These are phyloP conservation scores for Amyelois transitella DNA, from an alignment of 1,140 invertebrate species.

Conservation along the genomic window DNA sequence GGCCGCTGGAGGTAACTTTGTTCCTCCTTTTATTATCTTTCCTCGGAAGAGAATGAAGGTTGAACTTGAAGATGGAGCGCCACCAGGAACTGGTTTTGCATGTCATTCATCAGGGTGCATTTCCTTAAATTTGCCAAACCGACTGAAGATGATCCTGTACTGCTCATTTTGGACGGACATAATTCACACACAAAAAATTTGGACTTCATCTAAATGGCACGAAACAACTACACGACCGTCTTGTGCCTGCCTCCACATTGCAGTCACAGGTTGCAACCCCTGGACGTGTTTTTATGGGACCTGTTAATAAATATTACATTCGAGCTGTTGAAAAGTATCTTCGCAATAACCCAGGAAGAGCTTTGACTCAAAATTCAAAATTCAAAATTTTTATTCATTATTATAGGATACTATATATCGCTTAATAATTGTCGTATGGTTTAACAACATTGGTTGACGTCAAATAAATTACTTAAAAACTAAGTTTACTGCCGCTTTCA, in stretches of 20 bases:
- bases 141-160: conserved; percentile 23
- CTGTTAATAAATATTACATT: too few species aligned
- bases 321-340: too few species aligned
- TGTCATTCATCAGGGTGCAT: conserved; percentile 42
- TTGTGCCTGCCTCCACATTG: conserved; percentile 55
- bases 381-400: too few species aligned
- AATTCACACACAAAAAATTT: conserved; percentile 49
- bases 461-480: too few species aligned
- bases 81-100: conserved; percentile 27
- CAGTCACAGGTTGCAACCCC: conserved; percentile 50
- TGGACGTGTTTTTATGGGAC: too few species aligned
- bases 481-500: too few species aligned
- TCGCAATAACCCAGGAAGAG: too few species aligned
- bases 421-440: too few species aligned
- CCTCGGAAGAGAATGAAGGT: conserved; percentile 36
- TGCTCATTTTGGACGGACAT: conserved; percentile 47
- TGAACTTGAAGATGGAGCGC: conserved; percentile 34
- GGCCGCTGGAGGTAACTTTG: conserved; percentile 21
- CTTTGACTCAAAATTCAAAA: too few species aligned
- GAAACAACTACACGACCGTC: conserved; percentile 43
- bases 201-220: conserved; percentile 38
- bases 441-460: too few species aligned
- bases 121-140: conserved; percentile 29
- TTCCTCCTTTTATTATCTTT: conserved; percentile 51
- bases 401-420: too few species aligned